Conservation (phyloP, 2,888 invertebrate species). For the Alcis repandata region DNA sequence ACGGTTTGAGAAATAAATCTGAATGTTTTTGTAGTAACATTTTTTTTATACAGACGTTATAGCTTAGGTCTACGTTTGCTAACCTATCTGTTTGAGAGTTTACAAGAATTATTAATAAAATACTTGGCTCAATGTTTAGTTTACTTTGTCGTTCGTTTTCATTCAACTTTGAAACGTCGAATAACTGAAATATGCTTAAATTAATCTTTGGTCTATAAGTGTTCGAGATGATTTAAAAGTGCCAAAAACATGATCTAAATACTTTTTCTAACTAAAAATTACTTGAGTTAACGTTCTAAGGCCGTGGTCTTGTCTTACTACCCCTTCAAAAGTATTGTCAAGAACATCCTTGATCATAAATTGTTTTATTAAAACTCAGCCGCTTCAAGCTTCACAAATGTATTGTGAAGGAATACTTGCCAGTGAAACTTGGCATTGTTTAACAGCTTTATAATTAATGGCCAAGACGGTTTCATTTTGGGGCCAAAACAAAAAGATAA, state of each 20-base stretch:
- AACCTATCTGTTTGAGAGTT: too few relatives aligned
- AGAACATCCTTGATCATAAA: slow-evolving; percentile 55
- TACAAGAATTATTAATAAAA: too few relatives aligned
- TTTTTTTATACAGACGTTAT: too few relatives aligned
- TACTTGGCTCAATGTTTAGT: not conserved
- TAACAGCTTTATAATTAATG: slow-evolving; percentile 74
- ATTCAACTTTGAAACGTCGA: not conserved
- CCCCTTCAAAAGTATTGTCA: slow-evolving; percentile 39
- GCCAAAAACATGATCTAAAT: too few relatives aligned
- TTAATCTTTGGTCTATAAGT: too few relatives aligned
- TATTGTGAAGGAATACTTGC: slow-evolving; percentile 51
- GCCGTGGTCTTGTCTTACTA: not conserved
- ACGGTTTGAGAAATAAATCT: not conserved
- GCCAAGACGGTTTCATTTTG: slow-evolving; percentile 70
- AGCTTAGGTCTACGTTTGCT: too few relatives aligned
- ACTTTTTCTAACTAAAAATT: too few relatives aligned
- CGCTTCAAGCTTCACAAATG: slow-evolving; percentile 56
- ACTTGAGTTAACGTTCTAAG: not conserved
- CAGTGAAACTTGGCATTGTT: slow-evolving; percentile 63
- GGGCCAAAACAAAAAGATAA: slow-evolving; percentile 81
- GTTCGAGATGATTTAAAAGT: too few relatives aligned
- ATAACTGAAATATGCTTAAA: too few relatives aligned
- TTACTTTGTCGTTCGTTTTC: not conserved
- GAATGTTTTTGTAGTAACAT: not conserved
- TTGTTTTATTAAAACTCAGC: slow-evolving; percentile 59